Evolutionary conservation across 2,113 vertebrate genomes (phyloP).

Genomic region (Antechinus flavipes): DNA sequence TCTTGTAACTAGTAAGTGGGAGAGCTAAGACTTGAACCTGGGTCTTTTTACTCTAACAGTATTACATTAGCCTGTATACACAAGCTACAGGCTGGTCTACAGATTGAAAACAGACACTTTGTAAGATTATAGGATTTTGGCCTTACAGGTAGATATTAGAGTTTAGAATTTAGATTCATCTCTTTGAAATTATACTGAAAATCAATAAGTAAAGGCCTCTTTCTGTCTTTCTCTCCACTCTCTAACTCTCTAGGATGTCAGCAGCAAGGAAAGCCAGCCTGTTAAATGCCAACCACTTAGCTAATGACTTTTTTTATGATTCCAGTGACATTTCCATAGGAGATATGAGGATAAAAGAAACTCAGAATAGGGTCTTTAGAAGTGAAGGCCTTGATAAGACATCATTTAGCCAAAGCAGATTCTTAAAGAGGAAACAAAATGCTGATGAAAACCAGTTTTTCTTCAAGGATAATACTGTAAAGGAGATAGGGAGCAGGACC

Average conservation of each 20-base stretch:
- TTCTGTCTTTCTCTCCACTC: not conserved
- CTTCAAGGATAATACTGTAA: rapidly evolving
- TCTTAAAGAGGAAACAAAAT: slow-evolving; percentile 83
- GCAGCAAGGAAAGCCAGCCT: not conserved
- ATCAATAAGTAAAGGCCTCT: not conserved
- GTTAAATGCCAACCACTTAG: not conserved
- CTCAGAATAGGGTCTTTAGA: not conserved
- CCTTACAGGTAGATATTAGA: not conserved
- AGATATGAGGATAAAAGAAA: slow-evolving; percentile 45
- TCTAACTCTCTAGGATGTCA: slow-evolving; percentile 21
- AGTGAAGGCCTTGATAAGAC: slow-evolving; percentile 27
- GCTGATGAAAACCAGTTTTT: not conserved
- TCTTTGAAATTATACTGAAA: not conserved
- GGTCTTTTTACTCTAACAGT: not conserved
- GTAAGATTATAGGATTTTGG: not conserved
- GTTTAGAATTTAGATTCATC: not conserved
- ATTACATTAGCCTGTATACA: not conserved
- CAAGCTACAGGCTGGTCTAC: not conserved
- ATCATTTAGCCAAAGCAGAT: slow-evolving; percentile 70
- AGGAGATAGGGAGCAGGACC: rapidly evolving
- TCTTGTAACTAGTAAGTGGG: not conserved
- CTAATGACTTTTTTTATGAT: slow-evolving; percentile 60
- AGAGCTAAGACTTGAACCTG: not conserved
- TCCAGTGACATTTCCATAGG: slow-evolving; percentile 34
- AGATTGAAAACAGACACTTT: not conserved